Percentiles rank a stretch among this genome's conserved stretches.
Evolutionary conservation across 2,888 invertebrate species (phyloP).

Genomic region (Machimus rusticus): DNA sequence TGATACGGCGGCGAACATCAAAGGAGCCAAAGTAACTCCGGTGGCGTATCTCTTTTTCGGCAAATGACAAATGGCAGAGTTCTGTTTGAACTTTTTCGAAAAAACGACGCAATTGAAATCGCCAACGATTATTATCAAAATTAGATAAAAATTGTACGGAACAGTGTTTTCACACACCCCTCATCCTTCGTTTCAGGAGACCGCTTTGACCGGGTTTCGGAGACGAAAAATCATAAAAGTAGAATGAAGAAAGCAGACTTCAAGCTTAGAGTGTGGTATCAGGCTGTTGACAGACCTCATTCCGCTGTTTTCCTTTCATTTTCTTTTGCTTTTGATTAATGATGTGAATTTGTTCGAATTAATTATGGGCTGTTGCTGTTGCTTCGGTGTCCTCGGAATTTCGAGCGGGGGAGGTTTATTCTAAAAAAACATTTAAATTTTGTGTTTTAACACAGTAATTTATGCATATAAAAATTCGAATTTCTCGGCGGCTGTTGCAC

Average conservation of each 20-base stretch:
- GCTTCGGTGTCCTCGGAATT: neutral
- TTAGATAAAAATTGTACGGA: neutral
- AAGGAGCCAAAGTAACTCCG: neutral
- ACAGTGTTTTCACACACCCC: neutral
- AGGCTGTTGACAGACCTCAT: neutral
- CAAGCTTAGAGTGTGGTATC: neutral
- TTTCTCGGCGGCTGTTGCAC: too few species aligned
- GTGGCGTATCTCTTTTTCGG: neutral
- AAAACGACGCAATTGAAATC: neutral
- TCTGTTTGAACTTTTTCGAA: neutral
- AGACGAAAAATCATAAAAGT: neutral
- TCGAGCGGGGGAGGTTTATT: neutral
- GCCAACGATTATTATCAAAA: neutral
- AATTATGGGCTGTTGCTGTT: neutral
- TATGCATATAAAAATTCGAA: neutral
- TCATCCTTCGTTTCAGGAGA: neutral
- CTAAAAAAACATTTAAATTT: neutral
- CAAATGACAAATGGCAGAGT: neutral
- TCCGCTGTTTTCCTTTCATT: neutral
- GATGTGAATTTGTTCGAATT: neutral
- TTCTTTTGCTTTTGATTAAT: neutral
- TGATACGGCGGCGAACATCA: neutral
- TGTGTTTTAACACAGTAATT: neutral
- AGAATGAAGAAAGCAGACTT: neutral
- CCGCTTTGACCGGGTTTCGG: neutral